Percentiles rank a stretch among this genome's conserved stretches.
phyloP scores from a whole-genome alignment of 2,113 vertebrate genomes.

The Pimephales promelas region DNA sequence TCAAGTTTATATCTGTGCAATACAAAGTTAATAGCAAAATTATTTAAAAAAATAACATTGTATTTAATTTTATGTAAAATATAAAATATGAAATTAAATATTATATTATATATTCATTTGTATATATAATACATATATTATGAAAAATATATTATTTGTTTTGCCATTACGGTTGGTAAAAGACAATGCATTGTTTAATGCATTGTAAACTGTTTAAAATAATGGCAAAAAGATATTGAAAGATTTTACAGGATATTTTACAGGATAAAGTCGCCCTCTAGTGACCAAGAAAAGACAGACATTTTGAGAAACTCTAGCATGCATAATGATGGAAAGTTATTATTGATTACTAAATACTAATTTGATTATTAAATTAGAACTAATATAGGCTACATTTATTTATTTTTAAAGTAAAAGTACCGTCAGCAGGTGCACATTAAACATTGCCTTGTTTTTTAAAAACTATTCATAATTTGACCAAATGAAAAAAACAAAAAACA shows the following conservation, averaged over 20 bases:
- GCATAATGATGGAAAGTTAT: no score
- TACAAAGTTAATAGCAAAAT: neutral
- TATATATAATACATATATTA: no score
- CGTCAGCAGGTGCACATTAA: neutral
- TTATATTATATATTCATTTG: no score
- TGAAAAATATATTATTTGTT: no score
- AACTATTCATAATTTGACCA: neutral
- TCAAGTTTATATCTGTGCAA: neutral
- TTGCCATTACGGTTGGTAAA: neutral
- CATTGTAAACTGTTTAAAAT: neutral
- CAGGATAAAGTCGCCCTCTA: conserved; percentile 5
- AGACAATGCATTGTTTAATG: neutral
- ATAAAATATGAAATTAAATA: no score
- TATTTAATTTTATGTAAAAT: neutral
- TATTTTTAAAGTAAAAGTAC: neutral
- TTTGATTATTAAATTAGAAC: no score
- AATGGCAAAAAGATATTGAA: neutral
- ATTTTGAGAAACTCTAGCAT: neutral
- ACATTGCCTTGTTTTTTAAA: neutral
- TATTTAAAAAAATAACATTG: neutral
- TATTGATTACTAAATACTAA: no score
- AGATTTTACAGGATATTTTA: neutral
- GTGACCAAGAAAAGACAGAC: neutral
- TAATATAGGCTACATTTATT: no score
- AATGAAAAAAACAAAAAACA: no score